phyloP scores from a whole-genome alignment of 2,888 invertebrate species.

The Melieria picta region DNA sequence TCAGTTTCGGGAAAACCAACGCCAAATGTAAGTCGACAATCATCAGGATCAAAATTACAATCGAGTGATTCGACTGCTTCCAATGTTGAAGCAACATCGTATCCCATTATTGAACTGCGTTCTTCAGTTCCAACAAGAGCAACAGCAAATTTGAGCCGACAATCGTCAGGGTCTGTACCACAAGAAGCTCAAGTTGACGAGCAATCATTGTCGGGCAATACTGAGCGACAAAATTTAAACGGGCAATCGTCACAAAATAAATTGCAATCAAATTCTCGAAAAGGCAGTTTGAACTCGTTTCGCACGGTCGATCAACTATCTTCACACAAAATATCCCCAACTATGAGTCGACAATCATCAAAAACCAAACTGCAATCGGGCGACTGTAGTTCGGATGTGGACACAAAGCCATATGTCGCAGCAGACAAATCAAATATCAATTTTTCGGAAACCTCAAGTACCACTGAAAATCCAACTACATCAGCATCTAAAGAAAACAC shows the following conservation, averaged over 20 bases:
- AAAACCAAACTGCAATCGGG: background rate
- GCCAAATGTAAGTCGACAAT: background rate
- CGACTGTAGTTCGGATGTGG: background rate
- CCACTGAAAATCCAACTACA: background rate
- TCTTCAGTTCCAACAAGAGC: no score
- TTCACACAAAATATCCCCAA: conserved; percentile 15
- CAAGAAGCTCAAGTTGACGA: no score
- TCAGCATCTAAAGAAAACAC: background rate
- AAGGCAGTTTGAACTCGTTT: background rate
- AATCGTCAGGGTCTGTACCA: no score
- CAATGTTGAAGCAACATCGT: background rate
- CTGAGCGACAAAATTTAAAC: no score
- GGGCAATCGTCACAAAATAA: no score
- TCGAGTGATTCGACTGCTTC: background rate
- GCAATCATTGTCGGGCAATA: no score
- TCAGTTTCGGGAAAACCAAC: background rate
- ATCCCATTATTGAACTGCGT: no score
- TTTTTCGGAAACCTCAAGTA: background rate
- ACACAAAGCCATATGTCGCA: background rate
- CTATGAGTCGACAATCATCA: conserved; percentile 8
- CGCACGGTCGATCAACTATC: background rate
- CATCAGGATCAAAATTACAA: background rate
- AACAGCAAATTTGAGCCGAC: no score
- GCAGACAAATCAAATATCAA: background rate
- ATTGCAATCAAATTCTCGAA: no score